phyloP scores from a whole-genome alignment of 2,797 vertebrate genomes.

The Centropyge bicolor region DNA sequence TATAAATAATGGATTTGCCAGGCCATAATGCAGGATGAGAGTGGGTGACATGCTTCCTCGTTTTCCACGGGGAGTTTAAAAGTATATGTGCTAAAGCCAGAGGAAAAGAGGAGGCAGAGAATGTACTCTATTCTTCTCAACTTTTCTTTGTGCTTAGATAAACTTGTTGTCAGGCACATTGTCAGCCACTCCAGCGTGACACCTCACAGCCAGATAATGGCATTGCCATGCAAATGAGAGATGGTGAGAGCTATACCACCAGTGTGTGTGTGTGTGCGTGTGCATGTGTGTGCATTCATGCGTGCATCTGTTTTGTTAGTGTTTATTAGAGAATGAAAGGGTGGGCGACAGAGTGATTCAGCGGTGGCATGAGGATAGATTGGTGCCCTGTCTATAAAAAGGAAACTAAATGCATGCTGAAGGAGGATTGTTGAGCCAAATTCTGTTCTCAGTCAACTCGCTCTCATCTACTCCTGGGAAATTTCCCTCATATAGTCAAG shows the following conservation, averaged over 20 bases:
- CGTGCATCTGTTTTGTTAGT: constrained; percentile 70
- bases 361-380: constrained; percentile 60
- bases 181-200: constrained; percentile 84
- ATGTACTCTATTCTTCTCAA: constrained; percentile 80
- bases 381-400: constrained; percentile 62
- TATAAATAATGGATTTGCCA: constrained; percentile 71
- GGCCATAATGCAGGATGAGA: constrained; percentile 62
- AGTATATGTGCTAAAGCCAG: constrained; percentile 71
- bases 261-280: constrained; percentile 36
- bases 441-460: constrained; percentile 40
- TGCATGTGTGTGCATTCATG: constrained; percentile 61
- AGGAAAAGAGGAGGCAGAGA: constrained; percentile 73
- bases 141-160: constrained; percentile 86
- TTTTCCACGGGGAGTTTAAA: constrained; percentile 68
- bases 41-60: constrained; percentile 65
- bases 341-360: constrained; percentile 61
- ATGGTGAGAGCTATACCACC: constrained; percentile 70
- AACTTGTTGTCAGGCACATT: constrained; percentile 87
- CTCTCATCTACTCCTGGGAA: constrained; percentile 51
- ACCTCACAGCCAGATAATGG: constrained; percentile 86
- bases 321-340: constrained; percentile 75
- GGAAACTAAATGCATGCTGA: constrained; percentile 58
- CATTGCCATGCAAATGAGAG: constrained; percentile 88
- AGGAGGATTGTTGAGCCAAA: constrained; percentile 54
- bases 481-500: constrained; percentile 41